Percentiles rank a stretch among this genome's conserved stretches.
These are phyloP conservation scores for Plutomurus gul DNA, from an alignment of 1,140 invertebrate species.

Conservation along the genomic window DNA sequence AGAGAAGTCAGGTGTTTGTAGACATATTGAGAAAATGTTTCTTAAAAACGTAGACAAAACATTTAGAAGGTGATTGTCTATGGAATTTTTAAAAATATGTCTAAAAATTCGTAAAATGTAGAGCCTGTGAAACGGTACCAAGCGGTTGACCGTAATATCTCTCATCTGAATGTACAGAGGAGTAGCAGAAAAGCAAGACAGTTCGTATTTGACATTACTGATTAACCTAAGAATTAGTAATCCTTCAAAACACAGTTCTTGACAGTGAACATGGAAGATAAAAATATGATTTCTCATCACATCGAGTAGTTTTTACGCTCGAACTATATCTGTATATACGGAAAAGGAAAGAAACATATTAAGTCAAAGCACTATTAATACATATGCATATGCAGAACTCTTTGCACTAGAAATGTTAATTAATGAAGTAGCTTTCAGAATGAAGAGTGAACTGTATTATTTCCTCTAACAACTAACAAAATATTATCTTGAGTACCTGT, in stretches of 20 bases:
- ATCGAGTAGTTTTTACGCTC: background rate
- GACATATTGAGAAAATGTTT: background rate
- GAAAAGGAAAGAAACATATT: too few species aligned
- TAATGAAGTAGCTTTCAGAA: conserved; percentile 6
- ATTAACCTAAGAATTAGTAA: conserved; percentile 2
- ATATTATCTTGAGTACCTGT: background rate
- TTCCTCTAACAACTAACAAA: conserved; percentile 11
- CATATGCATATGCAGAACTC: too few species aligned
- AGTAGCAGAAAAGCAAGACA: background rate
- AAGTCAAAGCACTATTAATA: too few species aligned
- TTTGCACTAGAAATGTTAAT: too few species aligned
- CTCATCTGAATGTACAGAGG: background rate
- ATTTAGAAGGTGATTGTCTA: background rate
- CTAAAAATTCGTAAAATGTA: conserved; percentile 25
- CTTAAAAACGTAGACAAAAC: background rate
- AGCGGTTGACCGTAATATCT: conserved; percentile 16
- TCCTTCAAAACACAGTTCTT: background rate
- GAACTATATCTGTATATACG: too few species aligned
- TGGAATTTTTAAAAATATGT: background rate
- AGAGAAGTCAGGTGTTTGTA: background rate
- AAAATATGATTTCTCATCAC: conserved; percentile 19
- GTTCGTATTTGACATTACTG: background rate
- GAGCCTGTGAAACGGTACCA: conserved; percentile 4
- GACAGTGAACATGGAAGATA: conserved; percentile 17
- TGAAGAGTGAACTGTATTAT: conserved; percentile 13